Evolutionary conservation across 2,113 vertebrate species (phyloP).

Genomic region (Eulemur rufifrons): DNA sequence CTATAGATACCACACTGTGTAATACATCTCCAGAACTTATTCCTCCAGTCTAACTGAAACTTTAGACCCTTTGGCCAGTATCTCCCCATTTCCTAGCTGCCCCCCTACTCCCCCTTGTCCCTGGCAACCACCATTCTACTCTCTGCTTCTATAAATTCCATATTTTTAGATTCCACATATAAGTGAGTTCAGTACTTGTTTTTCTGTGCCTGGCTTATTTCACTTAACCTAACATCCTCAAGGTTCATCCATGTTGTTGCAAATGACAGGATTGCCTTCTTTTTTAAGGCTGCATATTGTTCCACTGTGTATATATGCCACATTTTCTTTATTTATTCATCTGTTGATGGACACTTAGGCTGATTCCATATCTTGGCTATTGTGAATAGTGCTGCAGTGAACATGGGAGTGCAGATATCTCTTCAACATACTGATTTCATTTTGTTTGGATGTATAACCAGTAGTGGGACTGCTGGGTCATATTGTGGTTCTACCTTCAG

Average conservation of each 20-base stretch:
- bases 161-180: not conserved
- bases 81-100: not conserved
- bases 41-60: not conserved
- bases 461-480: not conserved
- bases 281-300: not conserved
- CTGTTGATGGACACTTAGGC: not conserved
- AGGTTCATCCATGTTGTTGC: not conserved
- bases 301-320: not conserved
- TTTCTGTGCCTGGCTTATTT: not conserved
- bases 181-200: not conserved
- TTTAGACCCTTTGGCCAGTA: not conserved
- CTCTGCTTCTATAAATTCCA: not conserved
- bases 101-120: too few species aligned
- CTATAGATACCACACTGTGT: not conserved
- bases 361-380: not conserved
- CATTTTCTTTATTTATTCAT: not conserved
- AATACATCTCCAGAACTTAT: not conserved
- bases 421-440: not conserved
- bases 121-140: not conserved
- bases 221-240: not conserved
- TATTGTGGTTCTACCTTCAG: not conserved
- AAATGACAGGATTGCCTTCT: not conserved
- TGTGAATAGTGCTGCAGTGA: not conserved
- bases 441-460: not conserved
- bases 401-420: not conserved